A percentile compares a stretch with the other conserved stretches of the same genome.
These are phyloP conservation scores for Pyralis farinalis DNA, from an alignment of 2,888 invertebrate species.

Conservation along the genomic window DNA sequence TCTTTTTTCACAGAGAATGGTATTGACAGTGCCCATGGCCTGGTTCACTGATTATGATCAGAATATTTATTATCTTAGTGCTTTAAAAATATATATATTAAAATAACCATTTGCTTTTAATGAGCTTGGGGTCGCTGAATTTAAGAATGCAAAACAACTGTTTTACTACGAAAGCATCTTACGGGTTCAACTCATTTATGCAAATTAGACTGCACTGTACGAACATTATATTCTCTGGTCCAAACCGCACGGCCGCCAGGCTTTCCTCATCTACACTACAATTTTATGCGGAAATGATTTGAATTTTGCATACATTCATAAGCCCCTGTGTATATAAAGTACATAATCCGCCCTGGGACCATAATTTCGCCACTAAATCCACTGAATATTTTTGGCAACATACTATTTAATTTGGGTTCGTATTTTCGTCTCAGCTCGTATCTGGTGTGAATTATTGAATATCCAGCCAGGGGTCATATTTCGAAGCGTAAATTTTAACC, in stretches of 20 bases:
- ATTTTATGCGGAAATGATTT: not conserved
- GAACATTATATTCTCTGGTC: not conserved
- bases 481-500: conserved; percentile 19
- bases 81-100: too few relatives aligned
- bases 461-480: conserved; percentile 21
- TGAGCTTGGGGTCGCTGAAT: too few relatives aligned
- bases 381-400: not conserved
- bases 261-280: not conserved
- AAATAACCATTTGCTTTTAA: too few relatives aligned
- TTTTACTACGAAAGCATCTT: too few relatives aligned
- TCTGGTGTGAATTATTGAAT: conserved; percentile 28
- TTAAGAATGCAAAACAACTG: too few relatives aligned
- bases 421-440: conserved; percentile 18
- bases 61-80: too few relatives aligned
- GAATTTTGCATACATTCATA: not conserved
- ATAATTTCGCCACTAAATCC: not conserved
- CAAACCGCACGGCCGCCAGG: not conserved
- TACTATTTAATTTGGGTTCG: conserved; percentile 9
- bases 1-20: too few relatives aligned
- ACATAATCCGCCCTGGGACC: not conserved
- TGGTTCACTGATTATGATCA: too few relatives aligned
- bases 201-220: not conserved
- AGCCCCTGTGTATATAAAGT: not conserved
- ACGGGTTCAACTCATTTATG: not conserved
- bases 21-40: too few relatives aligned